Percentiles rank a stretch among this genome's conserved stretches.
Conservation (phyloP, 2,113 vertebrate genomes). For the Fregetta grallaria region DNA sequence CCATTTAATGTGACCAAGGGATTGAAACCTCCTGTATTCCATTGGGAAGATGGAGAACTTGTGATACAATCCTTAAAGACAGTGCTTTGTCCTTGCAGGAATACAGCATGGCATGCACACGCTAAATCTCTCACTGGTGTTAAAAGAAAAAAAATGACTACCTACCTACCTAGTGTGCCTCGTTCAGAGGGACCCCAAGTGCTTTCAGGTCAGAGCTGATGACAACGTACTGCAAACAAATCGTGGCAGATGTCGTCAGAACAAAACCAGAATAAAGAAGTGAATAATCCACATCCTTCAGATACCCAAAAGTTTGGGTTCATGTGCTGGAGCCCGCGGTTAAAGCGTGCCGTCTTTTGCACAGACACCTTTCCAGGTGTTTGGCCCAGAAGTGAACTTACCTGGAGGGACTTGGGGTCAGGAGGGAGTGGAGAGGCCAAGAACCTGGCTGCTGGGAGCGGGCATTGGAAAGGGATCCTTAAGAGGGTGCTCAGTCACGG, state of each 20-base stretch:
- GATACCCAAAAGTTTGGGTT: background rate
- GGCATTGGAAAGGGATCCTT: background rate
- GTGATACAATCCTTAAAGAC: fast-evolving
- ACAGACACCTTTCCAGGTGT: background rate
- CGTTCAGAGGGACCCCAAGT: background rate
- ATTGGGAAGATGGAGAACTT: background rate
- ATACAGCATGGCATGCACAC: background rate
- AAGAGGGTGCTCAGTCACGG: background rate
- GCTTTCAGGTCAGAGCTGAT: background rate
- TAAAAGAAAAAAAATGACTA: background rate
- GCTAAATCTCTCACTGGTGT: background rate
- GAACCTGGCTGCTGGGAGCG: background rate
- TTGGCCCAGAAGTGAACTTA: background rate
- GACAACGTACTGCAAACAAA: background rate
- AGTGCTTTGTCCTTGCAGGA: background rate
- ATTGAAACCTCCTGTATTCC: background rate
- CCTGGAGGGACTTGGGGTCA: background rate
- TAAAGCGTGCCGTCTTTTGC: background rate
- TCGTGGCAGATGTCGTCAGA: background rate
- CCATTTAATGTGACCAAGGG: background rate
- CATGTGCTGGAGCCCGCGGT: fast-evolving
- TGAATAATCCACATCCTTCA: background rate
- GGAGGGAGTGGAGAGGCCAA: background rate
- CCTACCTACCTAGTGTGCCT: background rate
- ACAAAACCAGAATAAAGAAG: background rate